These are phyloP conservation scores for Chaenodraco wilsoni DNA, from an alignment of 2,797 vertebrate genomes.

Conservation along the genomic window DNA sequence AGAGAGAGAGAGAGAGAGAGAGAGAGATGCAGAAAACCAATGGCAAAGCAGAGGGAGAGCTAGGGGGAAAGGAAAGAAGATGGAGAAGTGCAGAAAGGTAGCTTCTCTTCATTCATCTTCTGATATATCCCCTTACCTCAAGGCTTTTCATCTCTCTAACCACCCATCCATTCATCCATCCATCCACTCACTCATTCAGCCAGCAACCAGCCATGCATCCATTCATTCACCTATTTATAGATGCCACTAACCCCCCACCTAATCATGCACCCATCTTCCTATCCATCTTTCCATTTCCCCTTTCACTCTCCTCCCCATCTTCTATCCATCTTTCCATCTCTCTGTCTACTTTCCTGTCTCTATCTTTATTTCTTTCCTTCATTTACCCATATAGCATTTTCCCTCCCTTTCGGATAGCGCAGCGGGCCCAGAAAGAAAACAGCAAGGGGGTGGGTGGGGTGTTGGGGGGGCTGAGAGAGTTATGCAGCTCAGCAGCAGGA, in stretches of 20 bases:
- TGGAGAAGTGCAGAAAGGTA: conserved; percentile 46
- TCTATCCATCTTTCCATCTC: conserved; percentile 60
- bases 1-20: conserved; percentile 36
- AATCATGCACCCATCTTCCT: conserved; percentile 69
- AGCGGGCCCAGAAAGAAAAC: conserved; percentile 18
- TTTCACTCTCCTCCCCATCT: conserved; percentile 56
- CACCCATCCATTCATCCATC: conserved; percentile 55
- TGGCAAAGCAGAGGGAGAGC: conserved; percentile 26
- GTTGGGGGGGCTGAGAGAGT: conserved; percentile 2
- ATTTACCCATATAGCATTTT: conserved; percentile 54
- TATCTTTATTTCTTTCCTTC: conserved; percentile 48
- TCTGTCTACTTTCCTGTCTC: conserved; percentile 41
- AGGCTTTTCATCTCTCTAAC: conserved; percentile 68
- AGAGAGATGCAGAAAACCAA: conserved; percentile 43
- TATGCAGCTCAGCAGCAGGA: conserved; percentile 32
- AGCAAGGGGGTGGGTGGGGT: conserved; percentile 3
- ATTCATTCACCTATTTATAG: conserved; percentile 73
- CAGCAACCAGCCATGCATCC: conserved; percentile 59
- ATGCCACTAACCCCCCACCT: conserved; percentile 63
- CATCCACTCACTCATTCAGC: conserved; percentile 57
- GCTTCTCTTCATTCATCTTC: conserved; percentile 72
- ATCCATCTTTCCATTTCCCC: conserved; percentile 73
- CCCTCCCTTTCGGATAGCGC: conserved; percentile 9
- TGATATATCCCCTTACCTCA: conserved; percentile 67
- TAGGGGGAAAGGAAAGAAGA: conserved; percentile 39